Evolutionary conservation across 2,888 invertebrate species (phyloP).

Genomic region (Morpho achilles): DNA sequence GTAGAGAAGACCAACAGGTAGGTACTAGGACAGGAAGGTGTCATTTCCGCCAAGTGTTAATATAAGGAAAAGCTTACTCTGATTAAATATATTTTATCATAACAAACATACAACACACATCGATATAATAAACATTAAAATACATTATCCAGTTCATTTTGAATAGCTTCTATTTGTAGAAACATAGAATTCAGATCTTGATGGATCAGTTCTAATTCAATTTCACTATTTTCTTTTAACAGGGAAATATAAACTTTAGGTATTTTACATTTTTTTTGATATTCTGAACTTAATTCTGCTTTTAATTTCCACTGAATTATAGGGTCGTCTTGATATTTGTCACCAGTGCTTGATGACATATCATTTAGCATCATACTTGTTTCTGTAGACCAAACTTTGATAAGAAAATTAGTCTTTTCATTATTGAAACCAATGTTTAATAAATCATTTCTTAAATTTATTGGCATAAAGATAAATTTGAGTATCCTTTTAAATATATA

Average conservation of each 20-base stretch:
- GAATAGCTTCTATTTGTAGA: constrained; percentile 64
- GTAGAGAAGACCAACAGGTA: no score
- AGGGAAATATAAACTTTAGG: constrained; percentile 58
- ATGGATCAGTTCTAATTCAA: constrained; percentile 63
- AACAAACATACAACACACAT: constrained; percentile 25
- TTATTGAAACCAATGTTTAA: constrained; percentile 47
- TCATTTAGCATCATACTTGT: constrained; percentile 55
- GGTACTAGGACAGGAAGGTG: no score
- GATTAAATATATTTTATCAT: constrained; percentile 9
- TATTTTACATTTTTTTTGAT: constrained; percentile 58
- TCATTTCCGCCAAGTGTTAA: no score
- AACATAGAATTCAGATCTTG: constrained; percentile 61
- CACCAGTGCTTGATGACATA: constrained; percentile 39
- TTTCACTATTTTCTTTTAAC: constrained; percentile 35
- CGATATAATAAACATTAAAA: constrained; percentile 32
- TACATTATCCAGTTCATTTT: constrained; percentile 65
- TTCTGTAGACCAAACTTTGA: constrained; percentile 65
- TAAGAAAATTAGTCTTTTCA: constrained; percentile 55
- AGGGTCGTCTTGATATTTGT: constrained; percentile 39
- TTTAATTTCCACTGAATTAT: constrained; percentile 61
- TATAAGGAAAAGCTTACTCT: no score
- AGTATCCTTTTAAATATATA: constrained; percentile 58
- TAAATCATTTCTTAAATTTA: constrained; percentile 57
- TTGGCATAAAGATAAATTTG: constrained; percentile 67
- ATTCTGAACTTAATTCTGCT: constrained; percentile 66